Evolutionary conservation across 2,113 vertebrate species (phyloP).

Genomic region (Cryptotis parvus): DNA sequence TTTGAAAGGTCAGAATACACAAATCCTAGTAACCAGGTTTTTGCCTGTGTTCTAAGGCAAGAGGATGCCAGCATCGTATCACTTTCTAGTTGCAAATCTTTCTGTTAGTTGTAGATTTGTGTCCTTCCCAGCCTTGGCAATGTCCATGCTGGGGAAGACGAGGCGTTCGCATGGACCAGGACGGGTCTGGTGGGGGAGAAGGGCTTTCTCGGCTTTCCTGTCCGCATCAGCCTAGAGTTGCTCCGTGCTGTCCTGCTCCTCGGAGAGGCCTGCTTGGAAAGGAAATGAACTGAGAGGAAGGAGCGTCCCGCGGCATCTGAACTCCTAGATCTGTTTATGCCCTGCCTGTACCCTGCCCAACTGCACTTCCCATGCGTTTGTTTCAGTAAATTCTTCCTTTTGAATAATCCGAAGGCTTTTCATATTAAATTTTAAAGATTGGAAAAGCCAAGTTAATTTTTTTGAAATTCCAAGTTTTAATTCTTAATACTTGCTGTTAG

Average conservation of each 20-base stretch:
- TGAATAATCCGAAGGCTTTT: neutral
- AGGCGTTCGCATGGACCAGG: neutral
- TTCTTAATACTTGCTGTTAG: neutral
- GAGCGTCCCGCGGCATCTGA: neutral
- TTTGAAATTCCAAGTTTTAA: neutral
- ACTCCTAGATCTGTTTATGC: neutral
- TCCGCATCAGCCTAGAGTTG: neutral
- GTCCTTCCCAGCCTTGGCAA: neutral
- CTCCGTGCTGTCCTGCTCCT: neutral
- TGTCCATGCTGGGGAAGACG: neutral
- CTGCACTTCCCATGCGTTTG: too few relatives aligned
- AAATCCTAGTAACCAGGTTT: constrained; percentile 14
- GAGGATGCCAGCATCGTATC: neutral
- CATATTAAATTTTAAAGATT: constrained; percentile 17
- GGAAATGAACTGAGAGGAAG: neutral
- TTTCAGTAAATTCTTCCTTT: constrained; percentile 11
- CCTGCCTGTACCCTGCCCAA: too few relatives aligned
- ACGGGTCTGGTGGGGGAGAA: neutral
- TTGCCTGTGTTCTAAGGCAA: neutral
- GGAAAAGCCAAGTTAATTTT: neutral
- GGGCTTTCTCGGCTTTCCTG: neutral
- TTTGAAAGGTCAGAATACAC: constrained; percentile 13
- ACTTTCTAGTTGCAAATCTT: neutral
- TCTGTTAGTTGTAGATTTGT: neutral
- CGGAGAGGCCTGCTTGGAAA: neutral